Percentiles rank a stretch among this genome's conserved stretches.
phyloP scores from a whole-genome alignment of 1,140 invertebrate genomes.

The Agrypnia vestita region DNA sequence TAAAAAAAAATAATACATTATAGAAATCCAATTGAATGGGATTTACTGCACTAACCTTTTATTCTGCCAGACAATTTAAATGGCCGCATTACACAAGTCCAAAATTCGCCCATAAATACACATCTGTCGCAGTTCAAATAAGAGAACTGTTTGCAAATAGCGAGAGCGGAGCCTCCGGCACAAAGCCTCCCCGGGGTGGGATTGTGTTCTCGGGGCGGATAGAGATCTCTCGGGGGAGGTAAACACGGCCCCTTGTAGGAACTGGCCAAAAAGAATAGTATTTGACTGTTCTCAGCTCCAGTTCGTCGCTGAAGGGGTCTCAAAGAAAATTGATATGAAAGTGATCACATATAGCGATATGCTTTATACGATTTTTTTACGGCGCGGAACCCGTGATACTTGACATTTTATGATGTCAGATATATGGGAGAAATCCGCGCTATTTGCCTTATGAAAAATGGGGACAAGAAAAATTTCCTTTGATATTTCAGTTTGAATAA shows the following conservation, averaged over 20 bases:
- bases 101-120: slow-evolving; percentile 30
- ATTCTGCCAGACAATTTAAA: slow-evolving; percentile 16
- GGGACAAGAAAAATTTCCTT: too few relatives aligned
- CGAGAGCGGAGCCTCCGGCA: slow-evolving; percentile 5
- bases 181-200: neutral
- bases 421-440: too few relatives aligned
- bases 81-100: slow-evolving; percentile 18
- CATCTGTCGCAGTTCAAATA: slow-evolving; percentile 32
- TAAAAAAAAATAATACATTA: too few relatives aligned
- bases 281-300: neutral
- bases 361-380: neutral
- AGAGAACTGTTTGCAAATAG: slow-evolving; percentile 24
- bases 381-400: neutral
- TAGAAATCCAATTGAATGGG: too few relatives aligned
- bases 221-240: slow-evolving; percentile 15
- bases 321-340: slow-evolving; percentile 30
- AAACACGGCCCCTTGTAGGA: neutral
- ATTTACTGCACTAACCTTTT: too few relatives aligned
- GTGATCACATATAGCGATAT: neutral
- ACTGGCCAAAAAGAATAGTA: slow-evolving; percentile 4
- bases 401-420: too few relatives aligned
- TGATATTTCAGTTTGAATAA: too few relatives aligned
- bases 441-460: too few relatives aligned
- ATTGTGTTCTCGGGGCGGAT: slow-evolving; percentile 17
- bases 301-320: slow-evolving; percentile 1